Evolutionary conservation across 2,797 vertebrate genomes (phyloP).

Genomic region (Arrhamphus sclerolepis): DNA sequence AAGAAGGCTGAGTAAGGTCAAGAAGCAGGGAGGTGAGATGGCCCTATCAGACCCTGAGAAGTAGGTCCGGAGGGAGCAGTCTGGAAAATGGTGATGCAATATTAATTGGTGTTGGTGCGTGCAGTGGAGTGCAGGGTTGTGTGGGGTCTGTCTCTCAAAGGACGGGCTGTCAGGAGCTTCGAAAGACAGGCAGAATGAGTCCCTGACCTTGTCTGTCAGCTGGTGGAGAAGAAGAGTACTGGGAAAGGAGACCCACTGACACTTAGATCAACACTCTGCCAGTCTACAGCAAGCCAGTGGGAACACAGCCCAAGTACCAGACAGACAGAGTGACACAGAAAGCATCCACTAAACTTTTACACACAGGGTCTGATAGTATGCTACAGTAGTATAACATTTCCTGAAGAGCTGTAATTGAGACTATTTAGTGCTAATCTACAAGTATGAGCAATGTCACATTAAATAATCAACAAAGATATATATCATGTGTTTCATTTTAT

Average conservation of each 20-base stretch:
- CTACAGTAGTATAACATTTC: too few relatives aligned
- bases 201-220: conserved; percentile 85
- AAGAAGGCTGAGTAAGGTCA: conserved; percentile 26
- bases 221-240: conserved; percentile 56
- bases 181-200: conserved; percentile 73
- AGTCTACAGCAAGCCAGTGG: conserved; percentile 66
- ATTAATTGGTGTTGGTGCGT: conserved; percentile 80
- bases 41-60: conserved; percentile 51
- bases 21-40: conserved; percentile 21
- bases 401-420: too few relatives aligned
- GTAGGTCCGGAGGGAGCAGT: conserved; percentile 43
- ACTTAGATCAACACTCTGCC: conserved; percentile 74
- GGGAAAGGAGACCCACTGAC: conserved; percentile 70
- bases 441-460: too few relatives aligned
- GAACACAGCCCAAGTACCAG: conserved; percentile 48
- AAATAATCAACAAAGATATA: too few relatives aligned
- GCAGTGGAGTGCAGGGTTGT: conserved; percentile 69
- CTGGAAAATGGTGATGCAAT: conserved; percentile 82
- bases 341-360: conserved; percentile 3
- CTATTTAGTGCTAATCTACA: too few relatives aligned
- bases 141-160: conserved; percentile 73
- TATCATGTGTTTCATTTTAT: not conserved
- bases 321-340: conserved; percentile 37
- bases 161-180: conserved; percentile 79
- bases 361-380: not conserved